phyloP scores from a whole-genome alignment of 2,797 vertebrate species.

The Catamblyrhynchus diadema region DNA sequence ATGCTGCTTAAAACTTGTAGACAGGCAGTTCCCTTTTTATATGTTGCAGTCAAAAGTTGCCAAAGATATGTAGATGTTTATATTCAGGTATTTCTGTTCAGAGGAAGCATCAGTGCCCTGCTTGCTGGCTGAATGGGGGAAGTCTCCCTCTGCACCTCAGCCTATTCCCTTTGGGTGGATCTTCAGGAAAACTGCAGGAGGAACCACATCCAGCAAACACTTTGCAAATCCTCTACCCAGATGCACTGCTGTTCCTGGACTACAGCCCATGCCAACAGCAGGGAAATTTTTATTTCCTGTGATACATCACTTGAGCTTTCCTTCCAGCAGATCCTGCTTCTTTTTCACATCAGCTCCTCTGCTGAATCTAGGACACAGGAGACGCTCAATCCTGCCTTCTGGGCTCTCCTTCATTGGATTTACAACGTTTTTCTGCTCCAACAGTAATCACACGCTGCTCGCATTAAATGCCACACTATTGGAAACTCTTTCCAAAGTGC shows the following conservation, averaged over 20 bases:
- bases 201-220: neutral
- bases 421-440: neutral
- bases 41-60: neutral
- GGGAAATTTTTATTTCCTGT: neutral
- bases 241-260: neutral
- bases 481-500: neutral
- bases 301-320: neutral
- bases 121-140: neutral
- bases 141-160: neutral
- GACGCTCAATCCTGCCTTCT: constrained; percentile 30
- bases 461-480: neutral
- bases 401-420: neutral
- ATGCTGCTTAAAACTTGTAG: neutral
- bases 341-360: neutral
- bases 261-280: neutral
- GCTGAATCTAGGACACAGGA: neutral
- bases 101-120: neutral
- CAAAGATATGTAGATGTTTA: neutral
- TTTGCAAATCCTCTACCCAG: neutral
- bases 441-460: neutral
- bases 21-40: neutral
- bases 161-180: neutral
- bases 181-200: neutral
- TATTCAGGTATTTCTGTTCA: neutral
- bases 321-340: constrained; percentile 9